phyloP scores from a whole-genome alignment of 37 sponge, comb jelly and placozoan genomes.

The Bolinopsis microptera region DNA sequence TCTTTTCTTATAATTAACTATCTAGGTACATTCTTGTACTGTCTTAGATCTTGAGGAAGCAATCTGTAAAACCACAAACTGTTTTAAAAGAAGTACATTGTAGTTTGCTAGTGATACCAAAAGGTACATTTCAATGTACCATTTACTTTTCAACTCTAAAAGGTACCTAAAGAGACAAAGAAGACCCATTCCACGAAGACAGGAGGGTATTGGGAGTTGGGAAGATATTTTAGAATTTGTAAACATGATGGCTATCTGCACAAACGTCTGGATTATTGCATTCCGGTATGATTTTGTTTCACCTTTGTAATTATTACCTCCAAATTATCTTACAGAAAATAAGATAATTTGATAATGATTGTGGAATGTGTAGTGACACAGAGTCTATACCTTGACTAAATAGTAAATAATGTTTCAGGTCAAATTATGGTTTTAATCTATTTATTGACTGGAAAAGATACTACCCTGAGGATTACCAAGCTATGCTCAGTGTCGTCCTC shows the following conservation, averaged over 20 bases:
- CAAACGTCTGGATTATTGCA: slow-evolving; percentile 12
- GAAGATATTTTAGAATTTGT: neutral
- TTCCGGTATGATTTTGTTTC: neutral
- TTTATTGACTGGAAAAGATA: neutral
- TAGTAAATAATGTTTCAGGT: neutral
- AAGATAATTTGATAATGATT: no score
- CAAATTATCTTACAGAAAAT: neutral
- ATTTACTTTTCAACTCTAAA: no score
- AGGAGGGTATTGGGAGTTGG: slow-evolving; percentile 17
- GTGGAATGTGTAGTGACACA: no score
- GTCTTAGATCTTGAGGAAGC: no score
- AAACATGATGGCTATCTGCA: neutral
- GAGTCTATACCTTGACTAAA: no score
- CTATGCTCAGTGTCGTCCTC: neutral
- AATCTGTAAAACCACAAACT: no score
- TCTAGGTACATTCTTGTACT: no score
- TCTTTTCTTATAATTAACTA: no score
- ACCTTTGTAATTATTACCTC: no score
- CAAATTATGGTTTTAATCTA: neutral
- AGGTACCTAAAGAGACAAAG: slow-evolving; percentile 1
- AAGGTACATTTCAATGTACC: no score
- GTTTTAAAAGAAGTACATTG: no score
- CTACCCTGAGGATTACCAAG: slow-evolving; percentile 13
- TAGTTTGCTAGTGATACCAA: no score
- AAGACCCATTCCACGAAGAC: slow-evolving; percentile 21